Evolutionary conservation across 2,113 vertebrate genomes (phyloP).

Genomic region (Dermatemys mawii): DNA sequence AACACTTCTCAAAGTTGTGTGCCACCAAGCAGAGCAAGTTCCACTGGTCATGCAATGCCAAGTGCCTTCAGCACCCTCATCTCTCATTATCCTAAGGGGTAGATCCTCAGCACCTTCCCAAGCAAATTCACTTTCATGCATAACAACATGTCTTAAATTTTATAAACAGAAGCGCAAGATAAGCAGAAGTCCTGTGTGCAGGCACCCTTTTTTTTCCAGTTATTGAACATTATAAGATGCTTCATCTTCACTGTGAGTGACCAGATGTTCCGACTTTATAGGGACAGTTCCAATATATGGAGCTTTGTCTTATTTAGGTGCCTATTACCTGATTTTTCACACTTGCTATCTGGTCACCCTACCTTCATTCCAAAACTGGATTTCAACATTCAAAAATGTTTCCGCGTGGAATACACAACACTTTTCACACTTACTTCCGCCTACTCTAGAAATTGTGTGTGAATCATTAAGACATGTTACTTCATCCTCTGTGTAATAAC

Average conservation of each 20-base stretch:
- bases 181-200: neutral
- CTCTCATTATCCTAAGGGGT: neutral
- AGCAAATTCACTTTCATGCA: neutral
- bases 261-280: too few species aligned
- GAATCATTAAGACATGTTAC: neutral
- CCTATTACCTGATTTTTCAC: too few species aligned
- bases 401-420: neutral
- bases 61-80: neutral
- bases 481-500: too few species aligned
- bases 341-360: too few species aligned
- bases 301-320: too few species aligned
- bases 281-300: too few species aligned
- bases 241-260: neutral
- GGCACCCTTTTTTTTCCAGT: neutral
- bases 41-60: neutral
- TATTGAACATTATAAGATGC: neutral
- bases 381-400: neutral
- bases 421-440: neutral
- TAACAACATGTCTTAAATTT: neutral
- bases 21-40: too few species aligned
- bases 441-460: neutral
- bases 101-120: neutral
- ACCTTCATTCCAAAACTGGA: neutral
- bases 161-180: accelerated
- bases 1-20: neutral